Percentiles rank a stretch among this genome's conserved stretches.
These are phyloP conservation scores for Globia sparganii DNA, from an alignment of 2,888 invertebrate genomes.

Conservation along the genomic window DNA sequence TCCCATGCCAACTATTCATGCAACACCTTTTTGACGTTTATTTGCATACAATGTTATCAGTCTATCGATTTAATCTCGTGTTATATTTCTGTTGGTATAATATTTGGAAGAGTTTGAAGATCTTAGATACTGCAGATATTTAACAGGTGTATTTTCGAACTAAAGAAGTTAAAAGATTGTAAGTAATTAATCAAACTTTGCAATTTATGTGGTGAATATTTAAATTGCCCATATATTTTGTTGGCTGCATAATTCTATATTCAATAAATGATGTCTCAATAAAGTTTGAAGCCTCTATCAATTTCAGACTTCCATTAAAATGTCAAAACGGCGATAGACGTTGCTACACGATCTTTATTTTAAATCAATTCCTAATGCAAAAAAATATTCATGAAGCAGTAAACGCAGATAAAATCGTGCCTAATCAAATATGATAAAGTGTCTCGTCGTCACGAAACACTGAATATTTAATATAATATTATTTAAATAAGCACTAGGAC, in stretches of 20 bases:
- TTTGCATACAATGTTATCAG: conserved; percentile 76
- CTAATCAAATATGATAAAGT: conserved; percentile 57
- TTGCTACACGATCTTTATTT: conserved; percentile 27
- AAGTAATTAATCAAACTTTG: conserved; percentile 14
- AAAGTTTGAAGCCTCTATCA: conserved; percentile 22
- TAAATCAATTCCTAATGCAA: conserved; percentile 27
- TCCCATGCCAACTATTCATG: conserved; percentile 80
- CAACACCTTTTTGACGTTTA: conserved; percentile 72
- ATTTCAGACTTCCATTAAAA: conserved; percentile 33
- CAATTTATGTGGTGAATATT: conserved; percentile 5
- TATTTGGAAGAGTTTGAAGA: conserved; percentile 22
- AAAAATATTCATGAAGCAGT: conserved; percentile 43
- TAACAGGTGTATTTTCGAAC: conserved; percentile 9
- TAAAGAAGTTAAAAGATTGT: background rate
- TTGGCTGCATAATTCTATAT: conserved; percentile 6
- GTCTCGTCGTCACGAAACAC: conserved; percentile 56
- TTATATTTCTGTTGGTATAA: conserved; percentile 37
- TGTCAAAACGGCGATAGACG: conserved; percentile 17
- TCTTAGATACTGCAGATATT: background rate
- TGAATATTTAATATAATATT: conserved; percentile 65
- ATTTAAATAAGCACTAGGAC: conserved; percentile 65
- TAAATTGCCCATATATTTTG: background rate
- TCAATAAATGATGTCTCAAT: conserved; percentile 17
- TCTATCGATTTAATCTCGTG: conserved; percentile 50
- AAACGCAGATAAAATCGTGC: conserved; percentile 39